A percentile compares a stretch with the other conserved stretches of the same genome.
phyloP scores from a whole-genome alignment of 2,888 invertebrate species.

The Lysandra coridon region DNA sequence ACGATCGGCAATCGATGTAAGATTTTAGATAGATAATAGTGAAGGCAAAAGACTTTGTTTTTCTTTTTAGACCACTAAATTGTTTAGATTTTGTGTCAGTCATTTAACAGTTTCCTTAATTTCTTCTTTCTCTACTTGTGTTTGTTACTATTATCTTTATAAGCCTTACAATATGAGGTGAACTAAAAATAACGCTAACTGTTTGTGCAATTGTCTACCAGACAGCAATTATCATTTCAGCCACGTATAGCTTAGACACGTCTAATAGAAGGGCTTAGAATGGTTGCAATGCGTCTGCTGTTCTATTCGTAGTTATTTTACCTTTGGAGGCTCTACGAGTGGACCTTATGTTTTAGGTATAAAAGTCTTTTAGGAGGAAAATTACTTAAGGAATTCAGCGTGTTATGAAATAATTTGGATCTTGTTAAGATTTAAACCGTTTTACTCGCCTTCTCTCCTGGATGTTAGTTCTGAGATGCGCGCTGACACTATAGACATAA shows the following conservation, averaged over 20 bases:
- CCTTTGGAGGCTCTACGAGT: background rate
- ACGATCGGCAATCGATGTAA: background rate
- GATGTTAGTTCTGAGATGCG: background rate
- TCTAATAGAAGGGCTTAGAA: background rate
- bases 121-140: background rate
- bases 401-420: background rate
- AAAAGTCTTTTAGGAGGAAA: background rate
- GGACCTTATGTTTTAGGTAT: background rate
- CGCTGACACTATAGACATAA: no score
- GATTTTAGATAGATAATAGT: background rate
- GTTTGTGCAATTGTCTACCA: background rate
- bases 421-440: background rate
- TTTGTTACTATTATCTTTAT: no score
- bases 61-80: no score
- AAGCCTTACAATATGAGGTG: background rate
- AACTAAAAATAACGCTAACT: constrained; percentile 11
- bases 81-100: no score
- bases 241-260: constrained; percentile 17
- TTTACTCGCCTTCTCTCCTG: background rate
- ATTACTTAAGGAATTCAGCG: background rate
- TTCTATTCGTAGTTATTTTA: background rate
- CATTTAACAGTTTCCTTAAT: background rate
- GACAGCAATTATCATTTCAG: constrained; percentile 24
- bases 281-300: background rate
- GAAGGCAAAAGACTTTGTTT: no score